Evolutionary conservation across 2,888 invertebrate species (phyloP), one percentile per base, ranked within the genome.

Genomic region (Nebria brevicollis): DNA sequence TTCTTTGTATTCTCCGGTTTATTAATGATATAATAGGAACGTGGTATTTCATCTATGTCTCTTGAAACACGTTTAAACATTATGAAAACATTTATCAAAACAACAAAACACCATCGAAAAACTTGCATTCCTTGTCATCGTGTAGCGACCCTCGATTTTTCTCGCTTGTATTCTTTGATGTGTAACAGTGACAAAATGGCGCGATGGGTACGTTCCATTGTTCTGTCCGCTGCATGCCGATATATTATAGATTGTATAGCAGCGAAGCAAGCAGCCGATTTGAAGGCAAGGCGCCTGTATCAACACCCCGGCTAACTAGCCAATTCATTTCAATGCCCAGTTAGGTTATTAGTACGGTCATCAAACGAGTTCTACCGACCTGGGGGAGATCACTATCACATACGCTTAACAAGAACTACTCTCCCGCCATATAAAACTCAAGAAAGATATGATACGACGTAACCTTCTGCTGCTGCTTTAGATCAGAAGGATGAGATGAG

Each of bases 41-140:
- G 73, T 66, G 11, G 13, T 25, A 13, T 41, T 78, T 66, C 26
- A 78, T 78, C 78, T 72, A 73, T 78, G 78, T 78, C 78, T 78
- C 66, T 73, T 7, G 78, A 66, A 43, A 78, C 78, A 78, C 66
- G 78, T 74, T 77, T 73, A 73, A 42, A 78, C 78, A 66, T 73
- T 78, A 66, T 66, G 70, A 74, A 78, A 78, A 78, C 78, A 78
- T 78, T 78, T 74, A 78, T 78, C 78, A 73, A 65, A 73, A 20
- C 41, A 43, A 41, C 25, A 73, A 25, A 73, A 78, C 78, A 74
- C 42, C 73, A 66, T 54, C 13, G 73, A 11, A 26, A n/a, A 66
- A 41, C 74, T 78, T 25, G 15, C 70, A 70, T 77, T 54, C 26
- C 72, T 41, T 72, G 72, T 77, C 77, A 72, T 77, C 54, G 77